Percentiles rank a stretch among this genome's conserved stretches.
Conservation (phyloP, 1,140 invertebrate genomes). For the Orchestia grillus region DNA sequence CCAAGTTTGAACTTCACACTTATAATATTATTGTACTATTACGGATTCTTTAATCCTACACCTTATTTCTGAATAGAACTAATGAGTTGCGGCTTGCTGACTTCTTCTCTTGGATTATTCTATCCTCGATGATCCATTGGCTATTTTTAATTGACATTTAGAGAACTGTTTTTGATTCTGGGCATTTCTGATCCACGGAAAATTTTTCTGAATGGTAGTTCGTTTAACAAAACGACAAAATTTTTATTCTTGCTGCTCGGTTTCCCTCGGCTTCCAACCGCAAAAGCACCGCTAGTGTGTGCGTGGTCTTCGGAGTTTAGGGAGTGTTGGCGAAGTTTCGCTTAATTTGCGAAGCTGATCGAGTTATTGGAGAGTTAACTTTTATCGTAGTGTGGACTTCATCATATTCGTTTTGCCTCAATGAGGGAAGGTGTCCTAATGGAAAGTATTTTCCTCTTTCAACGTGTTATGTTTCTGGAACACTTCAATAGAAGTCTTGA, state of each 20-base stretch:
- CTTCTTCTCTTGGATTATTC: not conserved
- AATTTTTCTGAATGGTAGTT: not conserved
- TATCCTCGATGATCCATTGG: not conserved
- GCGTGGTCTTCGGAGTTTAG: too few relatives aligned
- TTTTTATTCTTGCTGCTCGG: not conserved
- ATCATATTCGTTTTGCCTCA: too few relatives aligned
- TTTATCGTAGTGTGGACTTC: too few relatives aligned
- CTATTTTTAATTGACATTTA: not conserved
- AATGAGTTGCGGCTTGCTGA: not conserved
- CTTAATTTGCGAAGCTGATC: not conserved
- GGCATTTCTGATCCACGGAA: not conserved
- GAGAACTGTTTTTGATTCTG: not conserved
- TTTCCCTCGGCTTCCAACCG: not conserved
- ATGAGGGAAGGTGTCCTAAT: too few relatives aligned
- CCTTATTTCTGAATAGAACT: not conserved
- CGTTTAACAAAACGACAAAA: not conserved
- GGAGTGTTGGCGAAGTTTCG: not conserved
- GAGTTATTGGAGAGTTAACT: not conserved
- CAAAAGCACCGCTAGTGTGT: not conserved
- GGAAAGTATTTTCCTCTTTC: too few relatives aligned
- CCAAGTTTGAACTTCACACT: not conserved
- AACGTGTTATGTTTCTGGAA: too few relatives aligned
- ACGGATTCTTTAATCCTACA: not conserved
- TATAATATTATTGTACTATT: not conserved
- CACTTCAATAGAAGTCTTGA: too few relatives aligned